Conservation (phyloP, 1,140 invertebrate genomes). For the Neodiprion lecontei region DNA sequence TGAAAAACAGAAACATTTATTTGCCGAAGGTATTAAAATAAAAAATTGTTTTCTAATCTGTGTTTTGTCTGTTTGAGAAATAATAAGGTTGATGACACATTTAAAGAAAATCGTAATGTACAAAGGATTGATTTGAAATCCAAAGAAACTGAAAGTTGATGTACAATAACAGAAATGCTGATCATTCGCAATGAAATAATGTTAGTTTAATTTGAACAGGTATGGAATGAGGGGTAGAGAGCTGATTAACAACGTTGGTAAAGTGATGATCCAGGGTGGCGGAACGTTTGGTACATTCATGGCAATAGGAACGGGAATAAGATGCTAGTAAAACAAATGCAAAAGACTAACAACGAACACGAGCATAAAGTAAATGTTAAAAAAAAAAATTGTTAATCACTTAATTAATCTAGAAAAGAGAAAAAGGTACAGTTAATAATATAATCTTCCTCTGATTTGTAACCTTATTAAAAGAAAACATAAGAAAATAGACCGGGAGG, state of each 20-base stretch:
- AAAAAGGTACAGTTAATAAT: slow-evolving; percentile 4
- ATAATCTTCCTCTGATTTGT: slow-evolving; percentile 6
- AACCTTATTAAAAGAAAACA: slow-evolving; percentile 3
- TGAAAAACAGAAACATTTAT: too few relatives aligned
- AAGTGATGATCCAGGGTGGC: slow-evolving; percentile 95
- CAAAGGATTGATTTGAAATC: too few relatives aligned
- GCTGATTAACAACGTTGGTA: slow-evolving; percentile 90
- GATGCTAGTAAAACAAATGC: slow-evolving; percentile 66
- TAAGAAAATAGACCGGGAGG: slow-evolving; percentile 13
- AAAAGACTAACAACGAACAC: slow-evolving; percentile 2
- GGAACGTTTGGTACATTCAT: slow-evolving; percentile 98
- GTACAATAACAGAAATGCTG: too few relatives aligned
- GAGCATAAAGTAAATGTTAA: slow-evolving; percentile 17
- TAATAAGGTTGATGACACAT: too few relatives aligned
- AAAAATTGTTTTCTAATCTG: too few relatives aligned
- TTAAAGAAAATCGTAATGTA: too few relatives aligned
- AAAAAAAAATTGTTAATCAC: not conserved
- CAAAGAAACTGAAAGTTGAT: too few relatives aligned
- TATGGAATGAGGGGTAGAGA: slow-evolving; percentile 90
- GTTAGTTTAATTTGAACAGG: slow-evolving; percentile 59
- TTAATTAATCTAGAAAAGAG: slow-evolving; percentile 7
- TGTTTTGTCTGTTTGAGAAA: too few relatives aligned
- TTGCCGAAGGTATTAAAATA: too few relatives aligned
- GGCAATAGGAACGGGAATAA: slow-evolving; percentile 84
- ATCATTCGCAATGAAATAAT: too few relatives aligned